Conservation (phyloP, 2,888 invertebrate genomes). For the Camponotus fellah region DNA sequence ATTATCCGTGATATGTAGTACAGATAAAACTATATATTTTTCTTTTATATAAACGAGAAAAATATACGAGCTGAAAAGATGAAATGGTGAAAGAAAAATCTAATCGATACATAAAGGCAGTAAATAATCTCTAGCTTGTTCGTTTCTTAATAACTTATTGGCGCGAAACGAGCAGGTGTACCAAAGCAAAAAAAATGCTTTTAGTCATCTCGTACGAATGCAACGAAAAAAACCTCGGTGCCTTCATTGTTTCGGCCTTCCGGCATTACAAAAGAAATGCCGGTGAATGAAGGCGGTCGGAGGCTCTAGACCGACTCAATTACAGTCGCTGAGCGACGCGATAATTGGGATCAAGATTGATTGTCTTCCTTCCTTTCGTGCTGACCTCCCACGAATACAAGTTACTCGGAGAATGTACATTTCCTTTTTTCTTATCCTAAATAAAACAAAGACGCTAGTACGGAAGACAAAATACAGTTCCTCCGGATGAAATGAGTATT, state of each 20-base stretch:
- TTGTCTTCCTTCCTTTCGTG: conserved; percentile 75
- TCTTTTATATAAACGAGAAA: background rate
- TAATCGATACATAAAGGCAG: conserved; percentile 33
- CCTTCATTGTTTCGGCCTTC: conserved; percentile 73
- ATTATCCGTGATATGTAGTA: background rate
- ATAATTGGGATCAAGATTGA: conserved; percentile 84
- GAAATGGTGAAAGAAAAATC: conserved; percentile 13
- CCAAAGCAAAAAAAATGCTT: conserved; percentile 60
- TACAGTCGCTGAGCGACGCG: conserved; percentile 82
- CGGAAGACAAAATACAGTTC: conserved; percentile 34
- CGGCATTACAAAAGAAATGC: conserved; percentile 73
- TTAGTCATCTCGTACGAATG: conserved; percentile 40
- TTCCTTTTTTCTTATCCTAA: conserved; percentile 52
- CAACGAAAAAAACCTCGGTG: conserved; percentile 54
- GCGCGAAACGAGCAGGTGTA: conserved; percentile 62
- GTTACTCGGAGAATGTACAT: conserved; percentile 58
- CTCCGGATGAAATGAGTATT: conserved; percentile 4
- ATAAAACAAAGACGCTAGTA: conserved; percentile 34
- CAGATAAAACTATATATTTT: background rate
- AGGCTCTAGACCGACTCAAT: conserved; percentile 78
- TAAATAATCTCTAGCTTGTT: conserved; percentile 55
- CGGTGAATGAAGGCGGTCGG: conserved; percentile 39
- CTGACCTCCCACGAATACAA: conserved; percentile 65
- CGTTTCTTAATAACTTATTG: conserved; percentile 68
- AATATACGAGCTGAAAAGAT: conserved; percentile 26